Percentiles rank a stretch among this genome's conserved stretches.
phyloP scores from a whole-genome alignment of 2,113 vertebrate species.

The human (Homo sapiens) region DNA sequence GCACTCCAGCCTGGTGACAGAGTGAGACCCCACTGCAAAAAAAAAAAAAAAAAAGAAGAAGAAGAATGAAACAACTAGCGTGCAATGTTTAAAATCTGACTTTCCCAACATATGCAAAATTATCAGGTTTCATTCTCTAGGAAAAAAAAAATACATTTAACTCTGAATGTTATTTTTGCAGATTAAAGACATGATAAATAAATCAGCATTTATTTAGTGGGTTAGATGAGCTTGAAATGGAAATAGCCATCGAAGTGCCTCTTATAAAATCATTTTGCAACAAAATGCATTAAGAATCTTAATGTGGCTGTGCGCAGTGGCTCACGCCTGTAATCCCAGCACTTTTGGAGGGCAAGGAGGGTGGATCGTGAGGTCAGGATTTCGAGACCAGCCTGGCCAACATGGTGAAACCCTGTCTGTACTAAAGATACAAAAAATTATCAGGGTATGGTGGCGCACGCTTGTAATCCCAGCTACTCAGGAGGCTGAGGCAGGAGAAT shows the following conservation, averaged over 20 bases:
- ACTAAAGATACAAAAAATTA: too few relatives aligned
- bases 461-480: too few relatives aligned
- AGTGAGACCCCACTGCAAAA: too few relatives aligned
- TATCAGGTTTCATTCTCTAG: not conserved
- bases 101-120: not conserved
- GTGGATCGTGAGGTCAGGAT: too few relatives aligned
- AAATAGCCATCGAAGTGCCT: not conserved
- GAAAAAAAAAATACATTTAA: not conserved
- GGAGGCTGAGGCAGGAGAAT: too few relatives aligned
- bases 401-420: too few relatives aligned
- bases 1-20: too few relatives aligned
- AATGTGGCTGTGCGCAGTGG: fast-evolving
- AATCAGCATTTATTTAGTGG: not conserved
- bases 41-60: too few relatives aligned
- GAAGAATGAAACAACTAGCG: not conserved
- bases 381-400: too few relatives aligned
- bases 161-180: not conserved
- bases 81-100: not conserved
- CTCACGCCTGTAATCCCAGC: too few relatives aligned
- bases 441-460: too few relatives aligned
- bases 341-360: too few relatives aligned
- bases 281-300: not conserved
- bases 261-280: not conserved
- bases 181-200: not conserved
- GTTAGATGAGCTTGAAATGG: not conserved